These are phyloP conservation scores for Camponotus fellah DNA, from an alignment of 2,888 invertebrate genomes.

Conservation along the genomic window DNA sequence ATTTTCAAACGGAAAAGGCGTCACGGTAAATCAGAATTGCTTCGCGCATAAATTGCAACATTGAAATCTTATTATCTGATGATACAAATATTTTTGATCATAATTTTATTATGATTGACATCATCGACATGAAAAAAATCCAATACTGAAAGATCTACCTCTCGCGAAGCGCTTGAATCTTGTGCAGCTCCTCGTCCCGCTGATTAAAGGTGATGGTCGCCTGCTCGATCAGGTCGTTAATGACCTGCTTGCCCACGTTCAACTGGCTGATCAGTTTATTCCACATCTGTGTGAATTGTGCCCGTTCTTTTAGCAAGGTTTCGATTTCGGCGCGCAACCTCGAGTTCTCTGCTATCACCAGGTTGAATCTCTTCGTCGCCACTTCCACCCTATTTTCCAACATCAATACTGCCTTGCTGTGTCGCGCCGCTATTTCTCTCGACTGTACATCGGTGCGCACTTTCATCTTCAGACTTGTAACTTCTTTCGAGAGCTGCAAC, in stretches of 20 bases:
- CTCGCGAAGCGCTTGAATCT: constrained; percentile 93
- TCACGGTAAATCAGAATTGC: neutral
- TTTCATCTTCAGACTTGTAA: constrained; percentile 84
- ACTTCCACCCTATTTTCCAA: constrained; percentile 93
- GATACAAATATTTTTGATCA: neutral
- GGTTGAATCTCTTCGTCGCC: constrained; percentile 92
- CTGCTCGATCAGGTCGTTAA: constrained; percentile 95
- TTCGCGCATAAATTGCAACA: constrained; percentile 4
- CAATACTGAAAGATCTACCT: constrained; percentile 73
- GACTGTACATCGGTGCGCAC: constrained; percentile 86
- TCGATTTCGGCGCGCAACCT: constrained; percentile 93
- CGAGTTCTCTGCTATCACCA: constrained; percentile 91
- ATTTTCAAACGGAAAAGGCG: neutral
- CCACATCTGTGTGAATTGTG: constrained; percentile 94
- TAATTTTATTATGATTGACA: constrained; percentile 16
- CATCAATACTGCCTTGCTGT: constrained; percentile 88
- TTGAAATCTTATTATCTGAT: neutral
- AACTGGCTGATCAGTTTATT: constrained; percentile 92
- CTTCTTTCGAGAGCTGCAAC: constrained; percentile 85
- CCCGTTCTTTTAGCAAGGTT: constrained; percentile 92
- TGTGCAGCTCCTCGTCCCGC: constrained; percentile 93
- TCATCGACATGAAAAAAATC: neutral
- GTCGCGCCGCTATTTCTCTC: constrained; percentile 87
- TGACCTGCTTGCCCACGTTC: constrained; percentile 92
- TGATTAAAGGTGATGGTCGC: constrained; percentile 96